Percentiles rank a stretch among this genome's conserved stretches.
Conservation (phyloP, 2,797 vertebrate genomes). For the Stomatorhinus walkeri region DNA sequence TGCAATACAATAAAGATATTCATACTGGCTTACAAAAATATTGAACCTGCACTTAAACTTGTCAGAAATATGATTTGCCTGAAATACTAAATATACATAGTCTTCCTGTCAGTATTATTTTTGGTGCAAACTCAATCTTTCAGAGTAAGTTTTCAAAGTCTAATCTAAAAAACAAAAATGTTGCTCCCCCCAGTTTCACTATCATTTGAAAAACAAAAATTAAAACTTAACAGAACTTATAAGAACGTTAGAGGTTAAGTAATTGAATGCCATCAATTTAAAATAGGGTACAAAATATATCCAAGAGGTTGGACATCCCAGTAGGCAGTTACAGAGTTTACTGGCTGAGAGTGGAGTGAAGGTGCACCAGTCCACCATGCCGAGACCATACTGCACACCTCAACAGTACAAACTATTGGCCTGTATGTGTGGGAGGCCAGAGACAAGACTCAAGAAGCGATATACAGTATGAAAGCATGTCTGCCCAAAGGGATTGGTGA, state of each 20-base stretch:
- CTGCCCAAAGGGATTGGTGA: not conserved
- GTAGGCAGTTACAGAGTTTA: not conserved
- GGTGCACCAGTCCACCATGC: not conserved
- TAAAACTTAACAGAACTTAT: not conserved
- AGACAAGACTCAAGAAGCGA: not conserved
- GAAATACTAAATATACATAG: not conserved
- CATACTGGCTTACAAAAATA: not conserved
- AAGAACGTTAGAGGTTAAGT: not conserved
- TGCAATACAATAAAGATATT: slow-evolving; percentile 12
- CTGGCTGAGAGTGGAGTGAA: not conserved
- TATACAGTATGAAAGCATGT: not conserved
- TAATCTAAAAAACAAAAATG: not conserved
- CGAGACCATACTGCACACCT: not conserved
- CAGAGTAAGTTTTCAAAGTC: not conserved
- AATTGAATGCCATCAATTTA: not conserved
- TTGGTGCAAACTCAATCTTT: not conserved
- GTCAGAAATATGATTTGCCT: not conserved
- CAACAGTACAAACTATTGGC: not conserved
- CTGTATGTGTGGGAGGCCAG: not conserved
- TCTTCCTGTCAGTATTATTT: not conserved
- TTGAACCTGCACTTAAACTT: not conserved
- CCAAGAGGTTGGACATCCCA: too few species aligned
- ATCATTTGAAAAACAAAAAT: not conserved
- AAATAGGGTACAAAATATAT: not conserved
- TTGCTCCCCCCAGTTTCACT: not conserved